These are phyloP conservation scores for Gadus chalcogrammus DNA, from an alignment of 2,113 vertebrate species.

Conservation along the genomic window DNA sequence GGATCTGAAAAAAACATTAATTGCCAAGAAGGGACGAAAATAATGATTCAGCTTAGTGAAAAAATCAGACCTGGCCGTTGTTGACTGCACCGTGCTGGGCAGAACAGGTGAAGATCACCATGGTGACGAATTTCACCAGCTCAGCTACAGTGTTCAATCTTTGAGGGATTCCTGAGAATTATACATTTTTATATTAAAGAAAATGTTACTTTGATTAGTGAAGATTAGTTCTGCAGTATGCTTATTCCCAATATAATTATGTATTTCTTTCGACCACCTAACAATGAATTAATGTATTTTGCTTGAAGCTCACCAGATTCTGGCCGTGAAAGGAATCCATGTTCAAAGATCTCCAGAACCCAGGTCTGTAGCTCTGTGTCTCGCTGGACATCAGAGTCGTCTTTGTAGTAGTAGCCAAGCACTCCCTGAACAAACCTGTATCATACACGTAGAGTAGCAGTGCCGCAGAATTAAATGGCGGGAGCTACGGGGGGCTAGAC, in stretches of 20 bases:
- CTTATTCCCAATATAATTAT: neutral
- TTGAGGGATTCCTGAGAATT: constrained; percentile 51
- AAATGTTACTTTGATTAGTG: neutral
- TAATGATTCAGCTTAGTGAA: neutral
- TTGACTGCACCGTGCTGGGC: constrained; percentile 57
- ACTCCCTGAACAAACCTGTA: constrained; percentile 66
- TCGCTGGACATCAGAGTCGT: constrained; percentile 36
- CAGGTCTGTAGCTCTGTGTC: constrained; percentile 79
- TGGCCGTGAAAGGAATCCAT: neutral
- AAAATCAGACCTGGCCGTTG: constrained; percentile 55
- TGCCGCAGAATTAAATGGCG: too few species aligned
- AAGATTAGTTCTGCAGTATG: neutral
- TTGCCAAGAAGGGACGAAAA: neutral
- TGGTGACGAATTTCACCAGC: constrained; percentile 61
- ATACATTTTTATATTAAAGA: neutral
- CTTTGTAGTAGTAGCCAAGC: constrained; percentile 55
- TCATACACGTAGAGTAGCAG: too few species aligned
- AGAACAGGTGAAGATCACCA: constrained; percentile 62
- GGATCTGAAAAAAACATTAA: neutral
- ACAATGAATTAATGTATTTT: neutral
- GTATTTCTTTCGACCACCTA: too few species aligned
- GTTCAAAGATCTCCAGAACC: constrained; percentile 41
- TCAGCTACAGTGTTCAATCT: constrained; percentile 27
- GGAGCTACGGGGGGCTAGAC: too few species aligned
- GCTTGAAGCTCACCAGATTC: neutral